These are phyloP conservation scores for Phylloscopus trochiloides DNA, from an alignment of 2,113 vertebrate genomes.

Conservation along the genomic window DNA sequence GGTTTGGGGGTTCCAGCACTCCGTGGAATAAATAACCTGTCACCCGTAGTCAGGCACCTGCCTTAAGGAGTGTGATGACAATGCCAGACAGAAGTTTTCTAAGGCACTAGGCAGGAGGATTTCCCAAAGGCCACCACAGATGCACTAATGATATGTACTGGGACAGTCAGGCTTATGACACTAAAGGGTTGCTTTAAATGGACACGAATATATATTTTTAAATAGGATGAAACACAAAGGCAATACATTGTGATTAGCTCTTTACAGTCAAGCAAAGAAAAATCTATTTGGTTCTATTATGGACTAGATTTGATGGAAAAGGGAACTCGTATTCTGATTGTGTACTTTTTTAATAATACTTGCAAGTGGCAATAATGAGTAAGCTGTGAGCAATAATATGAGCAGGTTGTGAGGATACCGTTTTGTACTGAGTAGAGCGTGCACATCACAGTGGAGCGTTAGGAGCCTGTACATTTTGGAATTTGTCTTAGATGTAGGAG, in stretches of 20 bases:
- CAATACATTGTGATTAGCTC: conserved; percentile 72
- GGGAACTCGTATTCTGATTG: conserved; percentile 49
- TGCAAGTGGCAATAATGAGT: conserved; percentile 78
- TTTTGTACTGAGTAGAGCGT: conserved; percentile 30
- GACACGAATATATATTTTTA: conserved; percentile 69
- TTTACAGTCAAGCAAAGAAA: conserved; percentile 60
- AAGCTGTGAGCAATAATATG: conserved; percentile 77
- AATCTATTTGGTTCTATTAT: conserved; percentile 30
- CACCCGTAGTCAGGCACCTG: not conserved
- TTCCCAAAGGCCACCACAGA: conserved; percentile 36
- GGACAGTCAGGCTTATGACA: conserved; percentile 55
- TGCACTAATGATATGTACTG: conserved; percentile 53
- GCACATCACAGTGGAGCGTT: conserved; percentile 1
- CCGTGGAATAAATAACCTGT: not conserved
- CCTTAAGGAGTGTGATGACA: not conserved
- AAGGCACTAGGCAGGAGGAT: conserved; percentile 22
- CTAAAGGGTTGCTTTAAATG: conserved; percentile 67
- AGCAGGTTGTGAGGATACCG: conserved; percentile 52
- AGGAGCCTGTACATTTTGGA: conserved; percentile 60
- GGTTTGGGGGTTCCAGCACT: not conserved
- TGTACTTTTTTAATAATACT: conserved; percentile 58
- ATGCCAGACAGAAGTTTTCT: not conserved
- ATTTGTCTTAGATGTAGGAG: conserved; percentile 49
- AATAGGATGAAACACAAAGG: conserved; percentile 66
- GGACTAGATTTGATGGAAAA: conserved; percentile 68